phyloP scores from a whole-genome alignment of 2,888 invertebrate genomes.

The Elegia similella region DNA sequence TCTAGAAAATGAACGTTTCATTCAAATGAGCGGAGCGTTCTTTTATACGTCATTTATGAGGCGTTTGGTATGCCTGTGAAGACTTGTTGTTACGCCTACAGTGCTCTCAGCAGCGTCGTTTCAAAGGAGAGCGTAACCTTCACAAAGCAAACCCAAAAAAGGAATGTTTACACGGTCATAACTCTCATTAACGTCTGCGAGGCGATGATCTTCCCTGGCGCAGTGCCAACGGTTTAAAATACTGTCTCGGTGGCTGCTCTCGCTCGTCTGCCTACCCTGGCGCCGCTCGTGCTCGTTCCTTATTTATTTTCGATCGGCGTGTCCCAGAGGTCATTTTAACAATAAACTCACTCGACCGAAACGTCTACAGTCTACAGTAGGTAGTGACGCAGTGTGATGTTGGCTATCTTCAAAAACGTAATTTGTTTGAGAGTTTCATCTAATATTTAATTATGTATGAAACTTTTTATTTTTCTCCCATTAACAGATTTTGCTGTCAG shows the following conservation, averaged over 20 bases:
- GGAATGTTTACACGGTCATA: conserved; percentile 59
- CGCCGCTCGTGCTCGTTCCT: conserved; percentile 33
- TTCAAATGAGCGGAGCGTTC: neutral
- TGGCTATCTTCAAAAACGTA: too few species aligned
- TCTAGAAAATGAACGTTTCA: neutral
- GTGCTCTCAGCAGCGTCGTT: conserved; percentile 16
- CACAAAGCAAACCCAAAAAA: conserved; percentile 49
- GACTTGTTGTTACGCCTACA: conserved; percentile 15
- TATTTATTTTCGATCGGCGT: conserved; percentile 45
- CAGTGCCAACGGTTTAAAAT: conserved; percentile 62
- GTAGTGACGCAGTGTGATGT: neutral
- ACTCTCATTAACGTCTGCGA: conserved; percentile 47
- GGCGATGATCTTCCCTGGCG: conserved; percentile 50
- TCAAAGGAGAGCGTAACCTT: conserved; percentile 29
- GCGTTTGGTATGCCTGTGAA: conserved; percentile 13
- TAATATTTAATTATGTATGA: too few species aligned
- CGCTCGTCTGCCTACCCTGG: conserved; percentile 16
- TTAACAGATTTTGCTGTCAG: too few species aligned
- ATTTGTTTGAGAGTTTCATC: too few species aligned
- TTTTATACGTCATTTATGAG: neutral
- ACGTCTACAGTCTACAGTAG: conserved; percentile 8
- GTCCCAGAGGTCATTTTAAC: conserved; percentile 41
- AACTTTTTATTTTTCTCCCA: too few species aligned
- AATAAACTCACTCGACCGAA: conserved; percentile 22
- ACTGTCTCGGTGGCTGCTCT: conserved; percentile 35